Base-by-base conservation (phyloP, 2,113 vertebrate genomes). In the Pithys albifrons region DNA sequence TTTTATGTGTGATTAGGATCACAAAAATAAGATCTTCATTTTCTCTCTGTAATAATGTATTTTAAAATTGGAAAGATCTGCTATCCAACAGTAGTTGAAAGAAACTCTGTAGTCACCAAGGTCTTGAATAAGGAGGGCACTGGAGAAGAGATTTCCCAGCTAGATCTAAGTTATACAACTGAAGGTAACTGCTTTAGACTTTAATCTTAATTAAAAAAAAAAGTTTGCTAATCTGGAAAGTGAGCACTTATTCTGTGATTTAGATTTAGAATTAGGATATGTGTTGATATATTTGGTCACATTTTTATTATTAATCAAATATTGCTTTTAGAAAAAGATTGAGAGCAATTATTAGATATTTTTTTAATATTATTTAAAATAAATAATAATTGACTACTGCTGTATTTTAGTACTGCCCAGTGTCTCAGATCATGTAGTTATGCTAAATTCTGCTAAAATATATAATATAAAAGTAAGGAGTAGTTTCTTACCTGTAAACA, bases 141-240 rank as follows among this genome's bases (percentile, higher is more conserved):
- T 0, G 0, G 22, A 72, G 28, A 12, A 57, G 51, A 55, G 15
- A 10, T 66, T 58, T 27, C 0, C 0, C 41, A 4, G 25, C 10
- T 69, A 85, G 12, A 39, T 59, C 24, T 39, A 71, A 71, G 35
- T 27, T 64, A 3, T 33, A 46, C 15, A 82, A n/a, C 3, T 46
- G 20, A 54, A 10, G 35, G 6, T 54, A 81, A 12, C 4, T 41
- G 4, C 12, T 64, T 62, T 17, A 83, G 4, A 3, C 1, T 55
- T 83, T 59, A 59, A 46, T 35, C 3, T 67, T 55, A 73, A 73
- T 17, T 69, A 51, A 3, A 45, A 66, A 28, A 24, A 27, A 51
- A 8, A 52, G 51, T 52, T 52, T 52, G 25, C 51, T 28, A 43
- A 43, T 70, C 48, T 84, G 13, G 17, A 77, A 93, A 70, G 5